A percentile compares a stretch with the other conserved stretches of the same genome.
Conservation (phyloP, 1,140 invertebrate genomes). For the Temnothorax longispinosus region DNA sequence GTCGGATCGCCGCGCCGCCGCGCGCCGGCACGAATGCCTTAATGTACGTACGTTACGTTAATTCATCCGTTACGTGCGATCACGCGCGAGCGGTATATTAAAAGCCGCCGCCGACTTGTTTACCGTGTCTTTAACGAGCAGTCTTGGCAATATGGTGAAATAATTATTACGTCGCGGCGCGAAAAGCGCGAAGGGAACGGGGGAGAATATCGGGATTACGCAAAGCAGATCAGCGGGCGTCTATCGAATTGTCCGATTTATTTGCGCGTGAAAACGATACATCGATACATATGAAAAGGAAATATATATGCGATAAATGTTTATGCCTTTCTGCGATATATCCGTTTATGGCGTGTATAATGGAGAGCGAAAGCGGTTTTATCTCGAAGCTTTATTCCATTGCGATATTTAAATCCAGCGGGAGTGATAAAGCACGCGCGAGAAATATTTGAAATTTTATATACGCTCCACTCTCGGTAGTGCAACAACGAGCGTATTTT, state of each 20-base stretch:
- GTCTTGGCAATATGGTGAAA: slow-evolving; percentile 19
- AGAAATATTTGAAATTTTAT: not conserved
- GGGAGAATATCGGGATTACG: not conserved
- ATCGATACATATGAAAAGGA: no score
- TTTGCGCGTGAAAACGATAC: not conserved
- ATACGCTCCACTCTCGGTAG: not conserved
- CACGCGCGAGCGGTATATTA: slow-evolving; percentile 16
- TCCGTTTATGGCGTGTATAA: not conserved
- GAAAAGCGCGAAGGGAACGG: not conserved
- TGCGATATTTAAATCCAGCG: not conserved
- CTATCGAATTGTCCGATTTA: not conserved
- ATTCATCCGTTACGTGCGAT: slow-evolving; percentile 55
- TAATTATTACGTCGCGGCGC: slow-evolving; percentile 35
- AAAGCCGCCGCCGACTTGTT: slow-evolving; percentile 40
- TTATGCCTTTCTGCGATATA: not conserved
- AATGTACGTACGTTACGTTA: slow-evolving; percentile 45
- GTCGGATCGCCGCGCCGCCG: not conserved
- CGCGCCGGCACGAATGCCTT: not conserved
- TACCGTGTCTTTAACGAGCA: slow-evolving; percentile 46
- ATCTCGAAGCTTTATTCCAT: not conserved
- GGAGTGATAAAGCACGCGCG: not conserved
- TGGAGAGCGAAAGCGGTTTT: not conserved
- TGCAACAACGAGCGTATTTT: not conserved
- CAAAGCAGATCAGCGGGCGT: slow-evolving; percentile 5
- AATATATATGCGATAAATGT: no score